A percentile compares a stretch with the other conserved stretches of the same genome.
Conservation (phyloP, 1,140 invertebrate genomes). For the Ectropis grisescens region DNA sequence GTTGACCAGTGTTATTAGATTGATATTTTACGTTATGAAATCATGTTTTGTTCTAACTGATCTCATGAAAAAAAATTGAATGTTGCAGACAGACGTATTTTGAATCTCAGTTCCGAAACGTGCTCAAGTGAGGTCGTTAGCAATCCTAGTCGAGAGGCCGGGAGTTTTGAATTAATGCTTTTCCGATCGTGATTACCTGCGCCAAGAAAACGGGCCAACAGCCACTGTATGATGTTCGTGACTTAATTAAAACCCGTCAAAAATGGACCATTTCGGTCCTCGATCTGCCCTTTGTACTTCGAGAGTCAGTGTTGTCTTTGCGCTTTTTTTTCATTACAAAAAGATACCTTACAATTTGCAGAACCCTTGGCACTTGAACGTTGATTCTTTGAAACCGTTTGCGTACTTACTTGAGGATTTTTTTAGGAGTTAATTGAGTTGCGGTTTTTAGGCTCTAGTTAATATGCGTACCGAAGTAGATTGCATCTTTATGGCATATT, state of each 20-base stretch:
- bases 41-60: too few relatives aligned
- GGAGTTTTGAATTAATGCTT: constrained; percentile 43
- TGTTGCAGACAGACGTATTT: constrained; percentile 9
- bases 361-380: too few relatives aligned
- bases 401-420: too few relatives aligned
- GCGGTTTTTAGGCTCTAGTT: too few relatives aligned
- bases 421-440: too few relatives aligned
- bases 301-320: constrained; percentile 3
- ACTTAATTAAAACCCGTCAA: constrained; percentile 40
- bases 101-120: too few relatives aligned
- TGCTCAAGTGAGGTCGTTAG: constrained; percentile 38
- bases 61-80: too few relatives aligned
- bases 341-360: too few relatives aligned
- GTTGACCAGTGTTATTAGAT: background rate
- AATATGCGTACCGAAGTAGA: too few relatives aligned
- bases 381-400: too few relatives aligned
- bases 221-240: constrained; percentile 32
- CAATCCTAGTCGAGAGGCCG: constrained; percentile 22
- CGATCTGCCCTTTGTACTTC: constrained; percentile 9
- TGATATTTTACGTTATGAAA: constrained; percentile 8
- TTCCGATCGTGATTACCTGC: constrained; percentile 46
- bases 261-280: constrained; percentile 24
- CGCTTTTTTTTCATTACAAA: constrained; percentile 3
- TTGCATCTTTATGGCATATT: too few relatives aligned
- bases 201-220: constrained; percentile 25